A percentile compares a stretch with the other conserved stretches of the same genome.
These are phyloP conservation scores for Lysiphlebus fabarum DNA, from an alignment of 1,140 invertebrate species.

Conservation along the genomic window DNA sequence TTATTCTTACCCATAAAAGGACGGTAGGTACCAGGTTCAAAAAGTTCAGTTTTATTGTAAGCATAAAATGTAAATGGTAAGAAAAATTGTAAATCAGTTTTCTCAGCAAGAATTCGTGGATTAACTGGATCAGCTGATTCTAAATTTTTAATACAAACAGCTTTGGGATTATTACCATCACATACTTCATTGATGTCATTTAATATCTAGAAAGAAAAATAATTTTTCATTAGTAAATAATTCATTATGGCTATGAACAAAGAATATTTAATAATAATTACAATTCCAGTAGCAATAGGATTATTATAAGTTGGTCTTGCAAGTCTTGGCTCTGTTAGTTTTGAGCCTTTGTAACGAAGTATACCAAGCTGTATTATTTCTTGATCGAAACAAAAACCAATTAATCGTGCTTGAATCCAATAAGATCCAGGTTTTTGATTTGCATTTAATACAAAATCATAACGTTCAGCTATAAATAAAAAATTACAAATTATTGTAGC, in stretches of 20 bases:
- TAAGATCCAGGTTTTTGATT: constrained; percentile 44
- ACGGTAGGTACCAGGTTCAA: constrained; percentile 8
- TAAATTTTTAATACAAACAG: constrained; percentile 15
- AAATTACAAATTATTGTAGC: background rate
- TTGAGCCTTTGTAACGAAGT: constrained; percentile 42
- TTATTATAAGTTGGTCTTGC: background rate
- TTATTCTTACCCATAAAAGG: constrained; percentile 12
- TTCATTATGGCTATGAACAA: no score
- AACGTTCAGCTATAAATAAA: constrained; percentile 53
- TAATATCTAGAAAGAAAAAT: constrained; percentile 7
- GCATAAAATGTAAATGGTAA: constrained; percentile 7
- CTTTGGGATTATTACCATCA: background rate
- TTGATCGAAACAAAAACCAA: constrained; percentile 47
- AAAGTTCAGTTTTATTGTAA: constrained; percentile 8
- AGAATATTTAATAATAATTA: constrained; percentile 16
- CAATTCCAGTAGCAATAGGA: constrained; percentile 13
- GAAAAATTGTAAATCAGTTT: constrained; percentile 14
- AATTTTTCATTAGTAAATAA: background rate
- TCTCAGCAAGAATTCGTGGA: background rate
- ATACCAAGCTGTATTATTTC: constrained; percentile 52
- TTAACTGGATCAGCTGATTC: constrained; percentile 1
- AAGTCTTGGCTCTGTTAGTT: background rate
- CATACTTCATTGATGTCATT: constrained; percentile 19
- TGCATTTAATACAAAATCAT: constrained; percentile 53
- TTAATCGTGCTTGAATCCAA: constrained; percentile 51